Evolutionary conservation across 2,888 invertebrate genomes (phyloP).

Genomic region (Rhimphoctona megacephalus): DNA sequence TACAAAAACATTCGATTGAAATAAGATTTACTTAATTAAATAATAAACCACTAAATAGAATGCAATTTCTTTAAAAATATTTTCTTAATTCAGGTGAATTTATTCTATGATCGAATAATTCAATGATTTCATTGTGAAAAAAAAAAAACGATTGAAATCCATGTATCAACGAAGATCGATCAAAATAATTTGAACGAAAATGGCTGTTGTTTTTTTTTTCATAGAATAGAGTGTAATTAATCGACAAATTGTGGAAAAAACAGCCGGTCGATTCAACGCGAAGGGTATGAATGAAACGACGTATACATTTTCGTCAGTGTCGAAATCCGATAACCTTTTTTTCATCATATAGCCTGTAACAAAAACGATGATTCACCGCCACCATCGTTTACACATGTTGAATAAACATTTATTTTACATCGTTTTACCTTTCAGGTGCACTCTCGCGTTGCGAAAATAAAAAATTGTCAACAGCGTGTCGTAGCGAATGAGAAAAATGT

Average conservation of each 20-base stretch:
- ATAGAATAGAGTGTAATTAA: not conserved
- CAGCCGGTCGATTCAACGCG: not conserved
- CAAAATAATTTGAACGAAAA: not conserved
- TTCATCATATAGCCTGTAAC: not conserved
- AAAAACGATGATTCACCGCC: slow-evolving; percentile 31
- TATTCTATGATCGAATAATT: not conserved
- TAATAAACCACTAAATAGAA: not conserved
- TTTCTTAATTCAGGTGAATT: too few relatives aligned
- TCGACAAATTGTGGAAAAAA: not conserved
- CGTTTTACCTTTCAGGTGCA: not conserved
- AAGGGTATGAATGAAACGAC: not conserved
- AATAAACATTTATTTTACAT: slow-evolving; percentile 16
- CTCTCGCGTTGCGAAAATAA: not conserved
- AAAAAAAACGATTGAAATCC: not conserved
- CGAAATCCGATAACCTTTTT: slow-evolving; percentile 20
- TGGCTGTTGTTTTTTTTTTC: not conserved
- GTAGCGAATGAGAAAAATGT: not conserved
- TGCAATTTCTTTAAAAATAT: not conserved
- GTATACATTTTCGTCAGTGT: slow-evolving; percentile 19
- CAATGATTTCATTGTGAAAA: slow-evolving; percentile 1
- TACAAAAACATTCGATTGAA: not conserved
- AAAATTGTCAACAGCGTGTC: slow-evolving; percentile 12
- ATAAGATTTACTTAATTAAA: too few relatives aligned
- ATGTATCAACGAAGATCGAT: not conserved
- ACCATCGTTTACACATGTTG: slow-evolving; percentile 16